A percentile compares a stretch with the other conserved stretches of the same genome.
phyloP scores from a whole-genome alignment of 2,888 invertebrate genomes.

The Chymomyza amoena region DNA sequence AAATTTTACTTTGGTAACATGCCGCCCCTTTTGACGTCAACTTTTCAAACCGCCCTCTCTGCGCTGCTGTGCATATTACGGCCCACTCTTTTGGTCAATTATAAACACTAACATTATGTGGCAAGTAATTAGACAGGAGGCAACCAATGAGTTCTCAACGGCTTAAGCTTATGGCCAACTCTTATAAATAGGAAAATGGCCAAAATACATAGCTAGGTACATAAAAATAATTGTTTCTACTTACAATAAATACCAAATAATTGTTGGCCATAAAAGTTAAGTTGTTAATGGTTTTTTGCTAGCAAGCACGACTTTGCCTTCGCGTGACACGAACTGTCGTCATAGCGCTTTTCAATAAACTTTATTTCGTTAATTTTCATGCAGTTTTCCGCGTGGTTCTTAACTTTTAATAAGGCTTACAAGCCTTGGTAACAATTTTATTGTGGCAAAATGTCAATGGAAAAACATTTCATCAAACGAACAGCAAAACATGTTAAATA shows the following conservation, averaged over 20 bases:
- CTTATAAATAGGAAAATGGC: not conserved
- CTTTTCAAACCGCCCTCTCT: no score
- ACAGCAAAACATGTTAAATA: conserved; percentile 55
- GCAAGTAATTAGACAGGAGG: conserved; percentile 14
- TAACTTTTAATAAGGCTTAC: conserved; percentile 10
- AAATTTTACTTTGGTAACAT: no score
- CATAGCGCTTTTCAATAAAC: conserved; percentile 19
- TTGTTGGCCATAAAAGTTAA: conserved; percentile 66
- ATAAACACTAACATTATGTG: not conserved
- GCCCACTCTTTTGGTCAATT: not conserved
- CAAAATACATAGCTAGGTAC: conserved; percentile 1
- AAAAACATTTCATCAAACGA: not conserved
- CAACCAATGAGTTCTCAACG: conserved; percentile 38
- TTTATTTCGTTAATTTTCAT: not conserved
- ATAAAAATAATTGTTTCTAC: conserved; percentile 52
- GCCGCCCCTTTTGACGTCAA: no score
- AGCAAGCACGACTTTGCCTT: conserved; percentile 15
- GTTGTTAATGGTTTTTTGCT: conserved; percentile 61
- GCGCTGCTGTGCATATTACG: not conserved
- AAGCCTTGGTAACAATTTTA: not conserved
- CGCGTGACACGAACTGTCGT: conserved; percentile 27
- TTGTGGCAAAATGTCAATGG: not conserved
- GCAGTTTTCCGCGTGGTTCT: not conserved
- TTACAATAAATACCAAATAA: conserved; percentile 66
- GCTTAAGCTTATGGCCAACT: conserved; percentile 50